phyloP scores from a whole-genome alignment of 2,113 vertebrate species.

The Nannospalax galili region DNA sequence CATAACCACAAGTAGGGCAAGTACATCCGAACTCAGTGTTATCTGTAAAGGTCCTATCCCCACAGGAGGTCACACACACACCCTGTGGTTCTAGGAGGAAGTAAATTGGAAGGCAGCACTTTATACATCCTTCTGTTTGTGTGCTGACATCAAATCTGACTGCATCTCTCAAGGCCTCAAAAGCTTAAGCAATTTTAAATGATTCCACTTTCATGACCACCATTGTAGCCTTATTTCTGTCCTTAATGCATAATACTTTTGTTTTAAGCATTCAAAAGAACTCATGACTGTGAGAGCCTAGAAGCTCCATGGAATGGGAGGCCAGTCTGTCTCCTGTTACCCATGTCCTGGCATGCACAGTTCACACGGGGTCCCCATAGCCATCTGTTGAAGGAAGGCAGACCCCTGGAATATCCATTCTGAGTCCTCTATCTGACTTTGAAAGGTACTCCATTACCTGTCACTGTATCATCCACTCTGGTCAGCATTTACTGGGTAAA shows the following conservation, averaged over 20 bases:
- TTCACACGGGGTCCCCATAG: fast-evolving
- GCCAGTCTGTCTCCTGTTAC: too few species aligned
- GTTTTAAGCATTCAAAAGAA: neutral
- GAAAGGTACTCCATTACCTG: constrained; percentile 61
- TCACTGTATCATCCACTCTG: constrained; percentile 13
- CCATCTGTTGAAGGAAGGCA: neutral
- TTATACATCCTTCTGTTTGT: neutral
- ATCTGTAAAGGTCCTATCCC: neutral
- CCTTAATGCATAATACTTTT: neutral
- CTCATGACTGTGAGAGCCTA: neutral
- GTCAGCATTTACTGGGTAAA: constrained; percentile 74
- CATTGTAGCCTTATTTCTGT: neutral
- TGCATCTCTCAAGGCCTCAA: neutral
- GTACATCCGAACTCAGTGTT: neutral
- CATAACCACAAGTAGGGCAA: neutral
- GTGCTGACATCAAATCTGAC: neutral
- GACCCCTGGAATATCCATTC: neutral
- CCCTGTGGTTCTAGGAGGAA: neutral
- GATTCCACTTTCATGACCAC: neutral
- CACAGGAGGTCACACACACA: too few species aligned
- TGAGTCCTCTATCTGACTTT: constrained; percentile 67
- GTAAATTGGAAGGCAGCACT: neutral
- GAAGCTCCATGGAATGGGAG: neutral
- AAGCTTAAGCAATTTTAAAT: neutral
- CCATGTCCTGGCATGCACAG: fast-evolving